A percentile compares a stretch with the other conserved stretches of the same genome.
Conservation (phyloP, 2,797 vertebrate genomes). For the Cephalopachus bancanus region DNA sequence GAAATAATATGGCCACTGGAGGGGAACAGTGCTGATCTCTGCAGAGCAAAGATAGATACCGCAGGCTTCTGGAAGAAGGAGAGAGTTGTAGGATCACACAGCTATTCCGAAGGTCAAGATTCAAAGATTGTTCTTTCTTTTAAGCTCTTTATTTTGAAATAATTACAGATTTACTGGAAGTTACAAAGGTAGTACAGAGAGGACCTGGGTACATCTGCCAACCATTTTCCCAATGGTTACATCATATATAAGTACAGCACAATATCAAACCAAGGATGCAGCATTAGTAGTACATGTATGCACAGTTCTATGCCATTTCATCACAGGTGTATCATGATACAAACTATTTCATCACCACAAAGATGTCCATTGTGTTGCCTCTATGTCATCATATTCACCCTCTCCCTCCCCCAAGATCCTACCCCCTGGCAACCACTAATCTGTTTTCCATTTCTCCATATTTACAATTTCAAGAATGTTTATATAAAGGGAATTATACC, state of each 20-base stretch:
- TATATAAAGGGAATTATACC: neutral
- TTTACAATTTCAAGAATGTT: neutral
- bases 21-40: neutral
- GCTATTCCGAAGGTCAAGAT: neutral
- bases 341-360: neutral
- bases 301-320: neutral
- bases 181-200: neutral
- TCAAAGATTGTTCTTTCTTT: neutral
- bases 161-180: neutral
- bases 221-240: neutral
- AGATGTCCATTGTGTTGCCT: neutral
- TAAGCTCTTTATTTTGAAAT: neutral
- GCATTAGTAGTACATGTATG: neutral
- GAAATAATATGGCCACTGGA: neutral
- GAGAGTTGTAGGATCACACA: neutral
- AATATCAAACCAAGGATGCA: neutral
- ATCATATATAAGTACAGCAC: neutral
- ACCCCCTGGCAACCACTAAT: neutral
- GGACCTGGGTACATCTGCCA: too few relatives aligned
- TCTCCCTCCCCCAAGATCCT: neutral
- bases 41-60: neutral
- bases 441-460: neutral
- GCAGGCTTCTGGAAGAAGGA: neutral
- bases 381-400: neutral
- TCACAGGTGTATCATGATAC: neutral